Conservation (phyloP, 2,113 vertebrate species). For the Rhombomys opimus region DNA sequence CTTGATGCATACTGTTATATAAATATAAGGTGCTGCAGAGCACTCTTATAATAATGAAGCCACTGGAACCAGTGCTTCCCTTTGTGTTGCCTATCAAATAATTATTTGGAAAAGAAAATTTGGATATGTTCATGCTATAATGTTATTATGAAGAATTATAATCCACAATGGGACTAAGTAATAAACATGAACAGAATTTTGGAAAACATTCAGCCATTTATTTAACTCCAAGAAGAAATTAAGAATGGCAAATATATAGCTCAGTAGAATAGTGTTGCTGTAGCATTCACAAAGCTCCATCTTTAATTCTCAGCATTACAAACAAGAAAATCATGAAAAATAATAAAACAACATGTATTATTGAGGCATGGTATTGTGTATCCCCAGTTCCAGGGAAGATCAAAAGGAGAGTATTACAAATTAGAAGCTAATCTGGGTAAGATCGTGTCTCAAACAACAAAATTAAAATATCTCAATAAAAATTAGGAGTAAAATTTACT, state of each 20-base stretch:
- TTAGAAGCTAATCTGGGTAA: neutral
- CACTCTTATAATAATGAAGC: constrained; percentile 45
- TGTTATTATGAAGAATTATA: constrained; percentile 45
- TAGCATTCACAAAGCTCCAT: neutral
- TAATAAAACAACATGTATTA: neutral
- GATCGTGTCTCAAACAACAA: neutral
- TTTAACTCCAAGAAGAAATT: constrained; percentile 46
- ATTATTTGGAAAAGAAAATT: neutral
- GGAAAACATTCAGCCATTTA: constrained; percentile 46
- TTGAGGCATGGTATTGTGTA: neutral
- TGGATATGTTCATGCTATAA: neutral
- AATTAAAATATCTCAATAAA: neutral
- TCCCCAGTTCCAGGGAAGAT: neutral
- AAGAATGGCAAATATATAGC: neutral
- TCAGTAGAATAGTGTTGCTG: neutral
- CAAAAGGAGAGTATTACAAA: neutral
- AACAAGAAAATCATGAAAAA: neutral
- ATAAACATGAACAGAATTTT: constrained; percentile 34
- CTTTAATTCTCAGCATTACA: neutral
- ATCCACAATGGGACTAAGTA: constrained; percentile 12
- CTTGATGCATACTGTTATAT: constrained; percentile 43
- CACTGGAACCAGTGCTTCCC: neutral
- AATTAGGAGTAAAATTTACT: constrained; percentile 12
- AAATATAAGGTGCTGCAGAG: neutral
- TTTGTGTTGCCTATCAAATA: neutral